phyloP scores from a whole-genome alignment of 1,140 invertebrate genomes.

The Cydia strobilella region DNA sequence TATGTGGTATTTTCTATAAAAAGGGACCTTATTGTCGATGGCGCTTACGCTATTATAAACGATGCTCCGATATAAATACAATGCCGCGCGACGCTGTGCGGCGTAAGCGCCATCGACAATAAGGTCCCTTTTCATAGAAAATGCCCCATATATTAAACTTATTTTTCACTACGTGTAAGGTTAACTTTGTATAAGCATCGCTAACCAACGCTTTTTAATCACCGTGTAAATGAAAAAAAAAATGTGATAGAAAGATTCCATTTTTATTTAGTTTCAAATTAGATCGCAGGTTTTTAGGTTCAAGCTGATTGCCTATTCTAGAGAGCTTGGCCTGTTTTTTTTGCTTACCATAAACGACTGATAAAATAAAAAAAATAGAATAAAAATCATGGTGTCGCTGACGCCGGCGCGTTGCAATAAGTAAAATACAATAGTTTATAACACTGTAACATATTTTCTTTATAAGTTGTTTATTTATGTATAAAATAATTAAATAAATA shows the following conservation, averaged over 20 bases:
- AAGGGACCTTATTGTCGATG: too few relatives aligned
- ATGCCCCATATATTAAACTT: too few relatives aligned
- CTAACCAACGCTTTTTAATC: conserved; percentile 27
- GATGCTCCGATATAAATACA: too few relatives aligned
- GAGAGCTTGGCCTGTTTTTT: conserved; percentile 19
- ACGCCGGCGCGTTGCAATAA: conserved; percentile 50
- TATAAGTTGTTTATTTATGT: conserved; percentile 40
- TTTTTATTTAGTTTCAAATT: conserved; percentile 41
- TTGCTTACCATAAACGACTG: conserved; percentile 44
- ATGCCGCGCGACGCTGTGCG: too few relatives aligned
- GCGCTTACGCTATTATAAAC: too few relatives aligned
- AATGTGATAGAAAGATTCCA: conserved; percentile 48
- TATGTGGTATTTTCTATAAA: too few relatives aligned
- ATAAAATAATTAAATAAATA: conserved; percentile 31
- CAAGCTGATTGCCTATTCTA: conserved; percentile 23
- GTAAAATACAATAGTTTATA: conserved; percentile 40
- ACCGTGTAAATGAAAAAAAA: conserved; percentile 36
- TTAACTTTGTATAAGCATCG: conserved; percentile 21
- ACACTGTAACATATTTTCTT: conserved; percentile 44
- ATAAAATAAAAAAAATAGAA: conserved; percentile 43
- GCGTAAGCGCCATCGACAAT: too few relatives aligned
- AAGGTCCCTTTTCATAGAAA: too few relatives aligned
- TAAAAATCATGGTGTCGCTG: conserved; percentile 45
- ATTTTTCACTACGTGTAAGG: conserved; percentile 9
- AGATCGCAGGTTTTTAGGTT: conserved; percentile 37